phyloP scores from a whole-genome alignment of 37 sponge, comb jelly and placozoan genomes.

The Hormiphora californensis region DNA sequence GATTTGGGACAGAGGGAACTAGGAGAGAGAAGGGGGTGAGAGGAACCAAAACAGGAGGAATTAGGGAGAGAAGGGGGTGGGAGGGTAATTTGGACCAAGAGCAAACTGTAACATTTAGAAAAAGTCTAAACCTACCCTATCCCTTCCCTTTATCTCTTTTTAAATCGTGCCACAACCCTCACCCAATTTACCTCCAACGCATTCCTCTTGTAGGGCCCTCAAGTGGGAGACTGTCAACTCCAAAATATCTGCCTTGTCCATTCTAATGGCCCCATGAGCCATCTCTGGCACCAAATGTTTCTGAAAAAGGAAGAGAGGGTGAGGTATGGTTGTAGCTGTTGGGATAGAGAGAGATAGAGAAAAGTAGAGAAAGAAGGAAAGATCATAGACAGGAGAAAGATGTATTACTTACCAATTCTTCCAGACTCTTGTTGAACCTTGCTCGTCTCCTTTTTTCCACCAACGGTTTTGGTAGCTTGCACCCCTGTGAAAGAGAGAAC shows the following conservation, averaged over 20 bases:
- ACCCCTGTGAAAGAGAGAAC: constrained; percentile 8
- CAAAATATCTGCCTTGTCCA: constrained; percentile 38
- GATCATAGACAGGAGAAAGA: background rate
- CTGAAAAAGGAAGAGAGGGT: background rate
- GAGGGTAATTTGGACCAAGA: too few species aligned
- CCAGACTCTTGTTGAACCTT: constrained; percentile 26
- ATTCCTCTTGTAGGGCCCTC: constrained; percentile 27
- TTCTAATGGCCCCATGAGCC: constrained; percentile 16
- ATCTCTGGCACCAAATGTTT: constrained; percentile 30
- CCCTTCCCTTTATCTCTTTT: too few species aligned
- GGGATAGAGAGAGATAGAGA: background rate
- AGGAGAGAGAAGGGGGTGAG: too few species aligned
- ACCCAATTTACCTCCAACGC: background rate
- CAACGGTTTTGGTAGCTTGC: constrained; percentile 18
- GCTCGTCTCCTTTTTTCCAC: constrained; percentile 19
- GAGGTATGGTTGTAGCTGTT: background rate
- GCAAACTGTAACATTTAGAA: too few species aligned
- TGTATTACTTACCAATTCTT: background rate
- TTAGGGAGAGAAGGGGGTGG: too few species aligned
- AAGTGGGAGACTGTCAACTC: constrained; percentile 23
- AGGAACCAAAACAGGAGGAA: too few species aligned
- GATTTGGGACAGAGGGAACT: background rate
- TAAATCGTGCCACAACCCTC: too few species aligned
- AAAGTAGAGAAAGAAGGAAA: background rate
- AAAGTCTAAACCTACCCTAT: too few species aligned